Conservation (phyloP, 2,888 invertebrate genomes). For the Lordiphosa fenestrarum region DNA sequence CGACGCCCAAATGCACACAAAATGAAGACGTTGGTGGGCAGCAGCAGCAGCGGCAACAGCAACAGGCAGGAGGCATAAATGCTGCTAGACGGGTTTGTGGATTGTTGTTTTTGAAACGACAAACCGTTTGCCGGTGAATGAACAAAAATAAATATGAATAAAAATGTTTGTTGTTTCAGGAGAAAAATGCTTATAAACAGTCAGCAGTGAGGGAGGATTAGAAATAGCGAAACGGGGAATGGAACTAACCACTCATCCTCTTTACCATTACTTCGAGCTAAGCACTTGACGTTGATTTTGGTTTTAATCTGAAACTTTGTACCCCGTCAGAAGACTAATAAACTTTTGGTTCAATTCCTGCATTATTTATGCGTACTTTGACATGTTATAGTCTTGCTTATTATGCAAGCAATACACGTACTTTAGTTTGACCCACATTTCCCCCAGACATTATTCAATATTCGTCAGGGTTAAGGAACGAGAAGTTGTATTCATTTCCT, state of each 20-base stretch:
- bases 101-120: conserved; percentile 23
- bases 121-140: conserved; percentile 32
- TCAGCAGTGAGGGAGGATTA: neutral
- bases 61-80: conserved; percentile 1
- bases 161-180: conserved; percentile 9
- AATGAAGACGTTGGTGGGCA: conserved; percentile 22
- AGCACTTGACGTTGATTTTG: too few relatives aligned
- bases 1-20: conserved; percentile 15
- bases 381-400: conserved; percentile 12
- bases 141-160: conserved; percentile 3
- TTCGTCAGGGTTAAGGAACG: conserved; percentile 28
- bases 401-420: conserved; percentile 32
- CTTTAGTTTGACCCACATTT: conserved; percentile 52
- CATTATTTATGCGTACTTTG: conserved; percentile 49
- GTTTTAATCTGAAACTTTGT: neutral
- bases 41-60: conserved; percentile 4
- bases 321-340: neutral
- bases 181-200: conserved; percentile 34
- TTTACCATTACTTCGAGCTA: too few relatives aligned
- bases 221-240: too few relatives aligned
- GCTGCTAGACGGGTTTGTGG: conserved; percentile 22
- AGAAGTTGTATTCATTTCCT: conserved; percentile 39
- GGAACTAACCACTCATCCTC: too few relatives aligned
- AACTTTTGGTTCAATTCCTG: conserved; percentile 26
- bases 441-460: conserved; percentile 51